Percentiles rank a stretch among this genome's conserved stretches.
phyloP scores from a whole-genome alignment of 2,888 invertebrate genomes.

The Flabesymbios commensalis region DNA sequence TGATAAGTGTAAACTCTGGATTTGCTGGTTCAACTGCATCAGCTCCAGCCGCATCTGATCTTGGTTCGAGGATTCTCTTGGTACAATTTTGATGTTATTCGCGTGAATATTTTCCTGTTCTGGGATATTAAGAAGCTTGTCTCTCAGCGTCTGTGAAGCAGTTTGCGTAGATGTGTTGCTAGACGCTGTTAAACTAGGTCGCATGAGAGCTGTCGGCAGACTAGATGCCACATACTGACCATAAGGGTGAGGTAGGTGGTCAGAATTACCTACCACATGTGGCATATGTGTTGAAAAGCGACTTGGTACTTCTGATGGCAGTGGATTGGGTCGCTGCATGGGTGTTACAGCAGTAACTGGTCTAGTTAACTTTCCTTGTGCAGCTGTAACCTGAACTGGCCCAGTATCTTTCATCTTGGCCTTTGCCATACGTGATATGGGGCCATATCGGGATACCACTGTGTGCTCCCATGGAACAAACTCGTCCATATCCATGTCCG shows the following conservation, averaged over 20 bases:
- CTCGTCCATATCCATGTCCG: constrained; percentile 18
- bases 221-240: constrained; percentile 18
- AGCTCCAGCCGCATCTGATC: constrained; percentile 48
- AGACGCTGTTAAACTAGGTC: constrained; percentile 13
- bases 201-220: constrained; percentile 23
- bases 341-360: constrained; percentile 53
- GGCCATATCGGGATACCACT: constrained; percentile 61
- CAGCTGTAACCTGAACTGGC: neutral
- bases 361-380: constrained; percentile 13
- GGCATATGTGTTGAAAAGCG: constrained; percentile 3
- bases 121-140: too few relatives aligned
- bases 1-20: constrained; percentile 41
- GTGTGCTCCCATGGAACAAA: constrained; percentile 29
- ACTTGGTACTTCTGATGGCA: constrained; percentile 42
- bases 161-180: neutral
- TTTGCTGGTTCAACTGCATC: constrained; percentile 44
- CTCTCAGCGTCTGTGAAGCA: too few relatives aligned
- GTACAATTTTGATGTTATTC: too few relatives aligned
- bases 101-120: too few relatives aligned
- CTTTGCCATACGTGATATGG: constrained; percentile 67
- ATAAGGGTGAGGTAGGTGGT: constrained; percentile 6
- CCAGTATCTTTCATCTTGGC: neutral
- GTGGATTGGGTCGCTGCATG: constrained; percentile 41
- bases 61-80: constrained; percentile 36
- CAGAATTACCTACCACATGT: neutral